These are phyloP conservation scores for Gallinago paraguaiae DNA, from an alignment of 2,113 vertebrate genomes.

Conservation along the genomic window DNA sequence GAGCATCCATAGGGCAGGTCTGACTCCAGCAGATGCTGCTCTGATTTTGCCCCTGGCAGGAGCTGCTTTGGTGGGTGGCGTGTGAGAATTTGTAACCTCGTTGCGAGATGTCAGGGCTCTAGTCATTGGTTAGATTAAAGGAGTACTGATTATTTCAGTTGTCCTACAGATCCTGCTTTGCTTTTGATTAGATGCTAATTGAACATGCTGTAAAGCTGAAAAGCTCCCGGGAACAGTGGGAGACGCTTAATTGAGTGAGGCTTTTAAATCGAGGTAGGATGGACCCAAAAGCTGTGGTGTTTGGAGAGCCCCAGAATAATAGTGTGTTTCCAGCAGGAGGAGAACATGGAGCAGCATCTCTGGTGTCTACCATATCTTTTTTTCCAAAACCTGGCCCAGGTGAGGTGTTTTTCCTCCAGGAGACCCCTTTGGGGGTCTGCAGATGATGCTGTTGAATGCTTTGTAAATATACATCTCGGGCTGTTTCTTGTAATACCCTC, in stretches of 20 bases:
- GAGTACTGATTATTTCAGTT: not conserved
- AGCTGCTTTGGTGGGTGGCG: not conserved
- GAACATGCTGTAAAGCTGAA: not conserved
- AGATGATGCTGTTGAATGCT: not conserved
- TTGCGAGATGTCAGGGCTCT: not conserved
- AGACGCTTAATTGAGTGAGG: not conserved
- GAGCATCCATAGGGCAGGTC: not conserved
- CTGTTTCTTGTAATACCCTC: not conserved
- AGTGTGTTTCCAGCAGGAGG: not conserved
- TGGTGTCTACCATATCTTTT: not conserved
- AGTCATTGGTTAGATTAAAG: not conserved
- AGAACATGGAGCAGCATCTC: not conserved
- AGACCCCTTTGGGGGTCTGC: not conserved
- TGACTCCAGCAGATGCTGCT: not conserved
- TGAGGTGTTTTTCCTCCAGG: not conserved
- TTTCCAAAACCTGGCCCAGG: not conserved
- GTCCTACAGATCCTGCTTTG: not conserved
- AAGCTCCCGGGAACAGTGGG: not conserved
- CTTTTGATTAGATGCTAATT: not conserved
- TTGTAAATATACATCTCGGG: not conserved
- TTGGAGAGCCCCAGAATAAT: not conserved
- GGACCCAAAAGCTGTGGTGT: not conserved
- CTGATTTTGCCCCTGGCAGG: not conserved
- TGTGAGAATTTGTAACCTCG: not conserved
- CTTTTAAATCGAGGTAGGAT: not conserved